Base-by-base conservation (phyloP, 2,888 invertebrate genomes). In the Dicycla oo region DNA sequence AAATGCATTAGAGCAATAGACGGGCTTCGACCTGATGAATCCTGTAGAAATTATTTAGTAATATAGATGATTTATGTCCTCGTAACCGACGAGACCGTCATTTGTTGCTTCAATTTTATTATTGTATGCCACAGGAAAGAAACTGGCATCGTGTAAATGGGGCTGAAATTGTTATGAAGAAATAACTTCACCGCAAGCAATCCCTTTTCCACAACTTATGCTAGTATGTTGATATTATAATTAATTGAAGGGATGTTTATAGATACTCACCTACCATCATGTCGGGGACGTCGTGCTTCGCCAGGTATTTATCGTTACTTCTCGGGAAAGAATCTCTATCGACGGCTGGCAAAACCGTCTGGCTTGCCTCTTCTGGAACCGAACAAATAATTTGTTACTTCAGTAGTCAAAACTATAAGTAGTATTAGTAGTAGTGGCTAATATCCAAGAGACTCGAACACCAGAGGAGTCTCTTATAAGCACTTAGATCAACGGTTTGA, bases 221-320 rank as follows among this genome's bases (percentile, higher is more conserved):
- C 13, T 23, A 53, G 7, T 7, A 15, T 26, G 7, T 26, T 8
- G 20, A 13, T 45, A 45, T 34, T 67, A 6, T 15, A 26, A 51
- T 30, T 5, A 45, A 47, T 54, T 18, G 1, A 51, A 15, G 0
- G 0, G 0, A 6, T 11, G 26, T 23, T 1, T 0, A 3, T n/a
- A 13, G 69, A 64, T 69, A 94, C 95, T 94, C 78, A 95, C 95
- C 95, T 69, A 95, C 93, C 87, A 95, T 93, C 95, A 95, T 95
- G 85, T 95, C 94, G 77, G 93, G 93, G 79, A 94, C 93, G 89
- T 92, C 92, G 91, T 91, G 93, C 47, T 90, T 89, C 86, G 95
- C 92, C 94, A 96, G 92, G 78, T 93, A 93, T 82, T 87, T 89
- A 83, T 87, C 87, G 49, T 80, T 71, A 83, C 89, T 82, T 73